Base-by-base conservation (phyloP, 2,113 vertebrate genomes). In the Pelecanus crispus region DNA sequence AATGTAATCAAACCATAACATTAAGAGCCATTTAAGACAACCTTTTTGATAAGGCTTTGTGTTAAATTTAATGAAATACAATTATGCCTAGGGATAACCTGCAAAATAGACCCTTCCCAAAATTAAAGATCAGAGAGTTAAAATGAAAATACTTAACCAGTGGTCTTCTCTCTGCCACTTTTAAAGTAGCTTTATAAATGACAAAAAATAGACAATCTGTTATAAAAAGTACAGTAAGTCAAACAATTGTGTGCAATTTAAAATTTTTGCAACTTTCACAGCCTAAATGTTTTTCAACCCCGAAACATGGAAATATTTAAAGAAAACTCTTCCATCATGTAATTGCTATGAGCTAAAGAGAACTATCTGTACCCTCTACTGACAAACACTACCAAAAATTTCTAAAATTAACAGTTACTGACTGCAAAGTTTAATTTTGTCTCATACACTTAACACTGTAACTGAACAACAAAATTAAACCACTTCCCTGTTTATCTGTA, bases 371-470 rank as follows among this genome's bases (percentile, higher is more conserved):
- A 96, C 94, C 92, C 55, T 96, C 71, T 87, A 44, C 94, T 96
- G 94, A 96, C 84, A 96, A 96, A 96, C 84, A 92, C 78, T 22
- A 94, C 78, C 74, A 75, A 91, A 95, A 91, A 7, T 19, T 34
- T 50, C 93, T 96, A 91, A 96, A 96, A 96, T 97, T 96, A 97
- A 94, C 95, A 92, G 77, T 62, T 86, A 72, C 58, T 92, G 59
- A 77, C 92, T 95, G 90, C 90, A 62, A 94, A 93, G 95, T 94
- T 96, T 97, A 95, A 96, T 96, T 96, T 95, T 88, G 79, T 96
- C 95, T 96, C 42, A 2, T 61, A 55, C 42, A 72, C 71, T 90
- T 82, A 72, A 77, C 92, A 66, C 86, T 78, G 29, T 40, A 91
- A 95, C 80, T 78, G 59, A 78, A 90, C 56, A 89, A 81, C 90